Base-by-base conservation (phyloP, 2,888 invertebrate species). In the Torymus aiolomorphi region DNA sequence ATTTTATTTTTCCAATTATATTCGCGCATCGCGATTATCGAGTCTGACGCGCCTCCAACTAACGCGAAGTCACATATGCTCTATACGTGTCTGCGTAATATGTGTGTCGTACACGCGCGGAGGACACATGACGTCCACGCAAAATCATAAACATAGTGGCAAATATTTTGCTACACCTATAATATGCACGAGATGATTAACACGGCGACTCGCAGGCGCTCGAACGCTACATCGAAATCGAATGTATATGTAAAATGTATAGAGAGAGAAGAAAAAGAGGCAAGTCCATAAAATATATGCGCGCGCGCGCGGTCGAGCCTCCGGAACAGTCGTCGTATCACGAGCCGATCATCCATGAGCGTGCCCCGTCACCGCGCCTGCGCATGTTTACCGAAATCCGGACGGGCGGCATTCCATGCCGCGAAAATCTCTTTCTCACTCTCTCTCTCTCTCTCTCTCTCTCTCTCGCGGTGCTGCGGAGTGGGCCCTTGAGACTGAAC, bases 331-430 rank as follows among this genome's bases (percentile, higher is more conserved):
- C 57, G 49, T 49, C 49, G 31, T 12, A 42, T 42, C 42, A 42
- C 42, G 42, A 42, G 42, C 42, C 42, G 42, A 42, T 42, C 42
- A 42, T 42, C 42, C 5, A 42, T 42, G 8, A 1, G 42, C 5
- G 5, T 10, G 31, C 2, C 31, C 31, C 31, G 31, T 31, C 31
- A 52, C 13, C 14, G 13, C 20, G 12, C 51, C 71, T 52, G 24
- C 70, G 61, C 54, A 42, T 13, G 54, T 24, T 61, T 66, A 61
- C 42, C 52, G 59, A 72, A 81, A 84, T 83, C 84, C 83, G 80
- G 84, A 77, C 20, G 62, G 78, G 76, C 79, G 72, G 52, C 84
- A 84, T 84, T 84, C 84, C 82, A 61, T 42, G 51, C 42, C 8
- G 54, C n/a, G 59, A 66, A 75, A 66, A 59, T 66, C 24, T 3